Evolutionary conservation across 2,797 vertebrate species (phyloP).

Genomic region (Tokudaia muenninki): DNA sequence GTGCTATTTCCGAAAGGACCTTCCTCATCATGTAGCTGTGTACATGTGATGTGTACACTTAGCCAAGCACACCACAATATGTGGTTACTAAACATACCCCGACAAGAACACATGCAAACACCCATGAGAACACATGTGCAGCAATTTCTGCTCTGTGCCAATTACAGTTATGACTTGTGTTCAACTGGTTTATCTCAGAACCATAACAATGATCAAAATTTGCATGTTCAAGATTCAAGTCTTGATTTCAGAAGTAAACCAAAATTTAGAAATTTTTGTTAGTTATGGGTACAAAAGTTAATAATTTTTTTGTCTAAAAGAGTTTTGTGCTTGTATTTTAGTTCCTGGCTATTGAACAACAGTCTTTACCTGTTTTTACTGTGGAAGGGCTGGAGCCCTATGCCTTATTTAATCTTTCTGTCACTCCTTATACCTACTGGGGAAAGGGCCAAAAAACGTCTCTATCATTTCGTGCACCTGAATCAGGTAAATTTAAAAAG

Average conservation of each 20-base stretch:
- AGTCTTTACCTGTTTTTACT: constrained; percentile 78
- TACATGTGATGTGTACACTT: not conserved
- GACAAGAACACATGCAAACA: not conserved
- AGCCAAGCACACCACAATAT: not conserved
- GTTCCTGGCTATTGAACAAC: constrained; percentile 80
- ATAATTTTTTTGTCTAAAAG: constrained; percentile 32
- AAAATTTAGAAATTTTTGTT: constrained; percentile 45
- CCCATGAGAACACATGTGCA: not conserved
- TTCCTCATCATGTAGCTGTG: not conserved
- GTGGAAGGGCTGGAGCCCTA: constrained; percentile 87
- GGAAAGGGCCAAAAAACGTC: constrained; percentile 86
- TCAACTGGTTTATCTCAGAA: not conserved
- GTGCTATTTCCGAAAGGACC: not conserved
- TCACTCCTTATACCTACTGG: constrained; percentile 90
- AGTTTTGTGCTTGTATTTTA: constrained; percentile 78
- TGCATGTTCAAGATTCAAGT: not conserved
- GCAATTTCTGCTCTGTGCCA: not conserved
- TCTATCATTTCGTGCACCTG: constrained; percentile 84
- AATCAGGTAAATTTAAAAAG: constrained; percentile 85
- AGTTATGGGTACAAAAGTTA: not conserved
- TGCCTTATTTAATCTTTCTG: constrained; percentile 86
- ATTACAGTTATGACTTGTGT: not conserved
- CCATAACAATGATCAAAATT: not conserved
- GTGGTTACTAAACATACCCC: not conserved
- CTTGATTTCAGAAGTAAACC: constrained; percentile 12